Percentiles rank a stretch among this genome's conserved stretches.
Conservation (phyloP, 2,113 vertebrate species). For the Embiotoca jacksoni region DNA sequence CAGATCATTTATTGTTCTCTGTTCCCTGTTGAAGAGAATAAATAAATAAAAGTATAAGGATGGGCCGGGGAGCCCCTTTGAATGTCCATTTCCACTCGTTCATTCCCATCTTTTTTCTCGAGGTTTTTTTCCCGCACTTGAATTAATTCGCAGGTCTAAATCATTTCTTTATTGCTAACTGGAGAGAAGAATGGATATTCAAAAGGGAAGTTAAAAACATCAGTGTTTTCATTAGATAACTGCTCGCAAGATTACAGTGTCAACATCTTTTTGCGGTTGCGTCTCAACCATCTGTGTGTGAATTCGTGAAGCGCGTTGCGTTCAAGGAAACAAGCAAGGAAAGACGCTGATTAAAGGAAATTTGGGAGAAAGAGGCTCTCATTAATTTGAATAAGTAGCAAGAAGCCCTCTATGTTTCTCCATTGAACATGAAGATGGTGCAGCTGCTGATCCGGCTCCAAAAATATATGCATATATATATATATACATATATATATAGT, state of each 20-base stretch:
- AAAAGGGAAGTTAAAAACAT: conserved; percentile 24
- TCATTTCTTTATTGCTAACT: not conserved
- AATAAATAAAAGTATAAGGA: not conserved
- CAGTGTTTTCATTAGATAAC: conserved; percentile 46
- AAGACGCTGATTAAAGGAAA: conserved; percentile 60
- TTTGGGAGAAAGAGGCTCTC: conserved; percentile 24
- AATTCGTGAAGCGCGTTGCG: not conserved
- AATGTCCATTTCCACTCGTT: conserved; percentile 18
- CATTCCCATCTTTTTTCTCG: conserved; percentile 12
- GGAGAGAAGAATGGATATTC: conserved; percentile 10
- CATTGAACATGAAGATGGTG: conserved; percentile 21
- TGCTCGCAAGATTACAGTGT: conserved; percentile 45
- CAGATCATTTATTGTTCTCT: conserved; percentile 26
- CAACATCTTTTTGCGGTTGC: conserved; percentile 40
- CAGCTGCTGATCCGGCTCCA: conserved; percentile 44
- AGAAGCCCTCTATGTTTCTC: not conserved
- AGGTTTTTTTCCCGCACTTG: not conserved
- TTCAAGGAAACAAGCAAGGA: conserved; percentile 40
- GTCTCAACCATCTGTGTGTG: conserved; percentile 44
- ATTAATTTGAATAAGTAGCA: conserved; percentile 38
- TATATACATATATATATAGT: too few species aligned
- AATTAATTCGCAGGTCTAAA: conserved; percentile 5
- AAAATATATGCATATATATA: not conserved
- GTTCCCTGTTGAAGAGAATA: not conserved
- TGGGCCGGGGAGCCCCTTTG: not conserved